A percentile compares a stretch with the other conserved stretches of the same genome.
Evolutionary conservation across 2,888 invertebrate genomes (phyloP).

Genomic region (Perizoma affinitatum): DNA sequence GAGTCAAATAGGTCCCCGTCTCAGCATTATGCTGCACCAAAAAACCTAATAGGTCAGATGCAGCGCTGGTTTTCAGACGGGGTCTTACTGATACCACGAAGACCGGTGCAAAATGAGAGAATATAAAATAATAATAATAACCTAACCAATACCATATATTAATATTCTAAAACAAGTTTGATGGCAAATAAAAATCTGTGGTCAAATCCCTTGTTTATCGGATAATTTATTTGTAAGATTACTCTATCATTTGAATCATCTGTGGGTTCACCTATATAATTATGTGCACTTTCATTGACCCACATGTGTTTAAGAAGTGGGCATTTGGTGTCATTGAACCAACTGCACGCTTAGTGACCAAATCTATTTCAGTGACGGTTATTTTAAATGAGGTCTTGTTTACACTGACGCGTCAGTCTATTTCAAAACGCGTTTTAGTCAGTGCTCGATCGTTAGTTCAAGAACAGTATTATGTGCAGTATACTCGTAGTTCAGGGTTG

Average conservation of each 20-base stretch:
- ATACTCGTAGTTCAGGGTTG: conserved; percentile 17
- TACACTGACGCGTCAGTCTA: conserved; percentile 18
- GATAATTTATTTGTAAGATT: neutral
- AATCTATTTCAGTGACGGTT: conserved; percentile 17
- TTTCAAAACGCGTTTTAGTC: conserved; percentile 14
- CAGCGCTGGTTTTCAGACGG: no score
- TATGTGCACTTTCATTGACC: neutral
- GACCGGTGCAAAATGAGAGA: no score
- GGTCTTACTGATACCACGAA: no score
- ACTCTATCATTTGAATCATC: no score
- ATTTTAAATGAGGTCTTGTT: conserved; percentile 27
- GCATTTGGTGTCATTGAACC: conserved; percentile 19
- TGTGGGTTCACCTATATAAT: no score
- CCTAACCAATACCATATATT: no score
- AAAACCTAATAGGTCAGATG: no score
- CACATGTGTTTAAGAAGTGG: neutral
- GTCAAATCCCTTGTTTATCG: neutral
- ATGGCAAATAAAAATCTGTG: no score
- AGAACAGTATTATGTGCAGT: conserved; percentile 1
- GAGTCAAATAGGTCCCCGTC: no score
- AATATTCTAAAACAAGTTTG: no score
- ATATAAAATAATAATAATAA: no score
- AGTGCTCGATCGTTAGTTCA: conserved; percentile 6
- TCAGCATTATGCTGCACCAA: no score
- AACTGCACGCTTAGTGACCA: conserved; percentile 1